Evolutionary conservation across 2,888 invertebrate genomes (phyloP), one percentile per base, ranked within the genome.

Genomic region (Cerastis rubricosa): DNA sequence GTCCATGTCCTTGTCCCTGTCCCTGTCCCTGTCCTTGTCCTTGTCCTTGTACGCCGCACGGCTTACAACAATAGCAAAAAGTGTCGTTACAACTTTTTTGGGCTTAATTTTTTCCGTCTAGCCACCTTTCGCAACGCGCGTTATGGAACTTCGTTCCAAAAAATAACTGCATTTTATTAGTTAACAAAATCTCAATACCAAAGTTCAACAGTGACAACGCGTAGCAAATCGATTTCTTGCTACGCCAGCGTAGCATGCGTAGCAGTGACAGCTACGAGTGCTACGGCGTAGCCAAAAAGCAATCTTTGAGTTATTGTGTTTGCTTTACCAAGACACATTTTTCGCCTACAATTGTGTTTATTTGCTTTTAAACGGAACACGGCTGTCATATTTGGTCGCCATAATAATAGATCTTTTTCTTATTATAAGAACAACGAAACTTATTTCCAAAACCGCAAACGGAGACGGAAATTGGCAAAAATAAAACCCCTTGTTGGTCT

Each of bases 211-310:
- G 40, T 43, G 40, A 29, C 35, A 66, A 63, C 74, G 47, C 74
- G 67, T 74, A 67, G 75, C 25, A 25, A 81, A 65, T 80, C 70
- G 67, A 81, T 80, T 68, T 54, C 68, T 12, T 61, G 51, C 81
- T 81, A 81, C 77, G 82, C 67, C 61, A 43, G 19, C 81, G 81
- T 81, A 81, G 81, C 77, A 43, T 8, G 22, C 77, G 81, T 81
- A 81, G 82, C 67, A 22, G 29, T 54, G 71, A 80, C 64, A 80
- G 75, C 68, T 74, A 81, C 63, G 63, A 67, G 54, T 47, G 76
- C 77, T 81, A 81, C 81, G 82, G 25, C 80, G 77, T 82, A 77
- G 81, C 82, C 49, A 54, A 67, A 69, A 66, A 71, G 22, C 76
- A 76, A 70, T 80, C 19, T n/a, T 74, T 66, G 78, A 80, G 80